A percentile compares a stretch with the other conserved stretches of the same genome.
phyloP scores from a whole-genome alignment of 1,140 invertebrate species.

The Fopius arisanus region DNA sequence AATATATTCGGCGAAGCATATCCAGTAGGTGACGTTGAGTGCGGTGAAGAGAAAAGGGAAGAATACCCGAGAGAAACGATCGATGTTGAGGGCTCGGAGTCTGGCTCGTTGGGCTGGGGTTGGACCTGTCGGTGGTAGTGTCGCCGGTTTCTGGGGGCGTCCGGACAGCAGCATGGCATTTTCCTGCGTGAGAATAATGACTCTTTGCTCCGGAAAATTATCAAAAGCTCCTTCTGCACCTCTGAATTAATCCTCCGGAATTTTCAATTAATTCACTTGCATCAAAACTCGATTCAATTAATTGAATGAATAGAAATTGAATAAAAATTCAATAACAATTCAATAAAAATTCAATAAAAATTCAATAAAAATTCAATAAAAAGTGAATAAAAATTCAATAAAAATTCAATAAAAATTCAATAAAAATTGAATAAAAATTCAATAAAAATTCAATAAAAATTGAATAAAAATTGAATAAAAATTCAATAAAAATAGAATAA shows the following conservation, averaged over 20 bases:
- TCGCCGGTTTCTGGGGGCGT: slow-evolving; percentile 60
- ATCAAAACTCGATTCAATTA: too few relatives aligned
- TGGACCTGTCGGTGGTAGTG: slow-evolving; percentile 57
- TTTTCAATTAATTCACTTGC: too few relatives aligned
- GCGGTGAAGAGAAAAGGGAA: slow-evolving; percentile 87
- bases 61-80: slow-evolving; percentile 84
- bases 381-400: too few relatives aligned
- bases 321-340: too few relatives aligned
- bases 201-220: slow-evolving; percentile 46
- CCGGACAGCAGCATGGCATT: slow-evolving; percentile 66
- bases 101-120: slow-evolving; percentile 73
- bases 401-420: too few relatives aligned
- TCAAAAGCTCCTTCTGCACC: slow-evolving; percentile 39
- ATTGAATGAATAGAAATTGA: neutral
- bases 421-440: too few relatives aligned
- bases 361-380: too few relatives aligned
- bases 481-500: too few relatives aligned
- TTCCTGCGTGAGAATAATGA: slow-evolving; percentile 61
- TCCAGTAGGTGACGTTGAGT: slow-evolving; percentile 89
- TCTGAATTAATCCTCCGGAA: slow-evolving; percentile 31
- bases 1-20: slow-evolving; percentile 81
- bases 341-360: too few relatives aligned
- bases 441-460: too few relatives aligned
- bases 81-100: slow-evolving; percentile 84
- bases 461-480: too few relatives aligned